A percentile compares a stretch with the other conserved stretches of the same genome.
phyloP scores from a whole-genome alignment of 2,888 invertebrate genomes.

The Ptilodon capucinus region DNA sequence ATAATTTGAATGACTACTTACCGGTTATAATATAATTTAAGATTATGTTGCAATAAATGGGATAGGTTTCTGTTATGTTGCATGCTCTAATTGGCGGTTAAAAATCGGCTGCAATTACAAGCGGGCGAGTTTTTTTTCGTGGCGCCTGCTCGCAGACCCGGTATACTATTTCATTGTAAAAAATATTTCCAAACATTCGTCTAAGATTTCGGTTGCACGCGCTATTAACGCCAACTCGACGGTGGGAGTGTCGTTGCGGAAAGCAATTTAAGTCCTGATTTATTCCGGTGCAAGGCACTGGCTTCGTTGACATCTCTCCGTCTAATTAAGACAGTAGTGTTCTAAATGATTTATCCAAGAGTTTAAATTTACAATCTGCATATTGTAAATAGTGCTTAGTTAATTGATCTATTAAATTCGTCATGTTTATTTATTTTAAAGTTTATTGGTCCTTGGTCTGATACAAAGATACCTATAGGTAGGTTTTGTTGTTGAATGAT shows the following conservation, averaged over 20 bases:
- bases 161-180: conserved; percentile 66
- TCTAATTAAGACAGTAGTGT: conserved; percentile 72
- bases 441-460: not conserved
- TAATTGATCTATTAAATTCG: conserved; percentile 30
- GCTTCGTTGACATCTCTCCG: conserved; percentile 67
- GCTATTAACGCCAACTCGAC: conserved; percentile 77
- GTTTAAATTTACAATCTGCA: conserved; percentile 34
- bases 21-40: conserved; percentile 47
- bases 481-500: not conserved
- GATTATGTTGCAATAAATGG: conserved; percentile 42
- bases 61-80: conserved; percentile 37
- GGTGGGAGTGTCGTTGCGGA: conserved; percentile 76
- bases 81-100: conserved; percentile 55
- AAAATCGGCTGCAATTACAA: conserved; percentile 52
- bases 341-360: conserved; percentile 63
- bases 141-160: conserved; percentile 61
- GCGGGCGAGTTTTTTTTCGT: conserved; percentile 52
- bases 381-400: conserved; percentile 16
- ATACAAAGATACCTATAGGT: not conserved
- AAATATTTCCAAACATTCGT: conserved; percentile 67
- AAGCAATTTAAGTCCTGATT: conserved; percentile 78
- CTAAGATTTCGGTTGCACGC: conserved; percentile 77
- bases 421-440: not conserved
- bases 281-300: conserved; percentile 65
- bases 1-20: conserved; percentile 50